These are phyloP conservation scores for Talpa occidentalis DNA, from an alignment of 2,113 vertebrate genomes.

Conservation along the genomic window DNA sequence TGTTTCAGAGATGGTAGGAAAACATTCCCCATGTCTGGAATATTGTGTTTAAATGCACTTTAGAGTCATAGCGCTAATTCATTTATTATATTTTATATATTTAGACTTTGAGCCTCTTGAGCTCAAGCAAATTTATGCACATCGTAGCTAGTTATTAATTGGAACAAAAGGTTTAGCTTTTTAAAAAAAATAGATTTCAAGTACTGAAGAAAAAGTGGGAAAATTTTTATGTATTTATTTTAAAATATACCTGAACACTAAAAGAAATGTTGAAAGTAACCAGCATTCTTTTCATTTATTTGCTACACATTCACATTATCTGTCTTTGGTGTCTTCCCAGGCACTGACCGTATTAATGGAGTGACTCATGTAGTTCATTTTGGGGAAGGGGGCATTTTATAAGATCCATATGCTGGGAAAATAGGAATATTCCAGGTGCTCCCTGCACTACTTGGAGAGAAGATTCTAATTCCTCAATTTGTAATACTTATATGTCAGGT, in stretches of 20 bases:
- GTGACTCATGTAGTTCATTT: neutral
- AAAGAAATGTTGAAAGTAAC: neutral
- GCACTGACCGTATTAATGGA: neutral
- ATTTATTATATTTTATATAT: slow-evolving; percentile 46
- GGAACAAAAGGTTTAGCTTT: slow-evolving; percentile 47
- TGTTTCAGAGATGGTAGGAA: slow-evolving; percentile 7
- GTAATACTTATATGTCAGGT: neutral
- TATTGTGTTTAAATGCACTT: slow-evolving; percentile 18
- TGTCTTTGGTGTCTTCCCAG: neutral
- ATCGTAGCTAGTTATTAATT: slow-evolving; percentile 55
- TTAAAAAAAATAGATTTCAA: slow-evolving; percentile 34
- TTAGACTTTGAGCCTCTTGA: slow-evolving; percentile 59
- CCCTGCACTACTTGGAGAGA: neutral
- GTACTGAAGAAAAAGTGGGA: slow-evolving; percentile 40
- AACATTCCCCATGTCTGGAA: neutral
- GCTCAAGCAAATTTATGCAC: slow-evolving; percentile 59
- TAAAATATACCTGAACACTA: neutral
- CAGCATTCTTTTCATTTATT: neutral
- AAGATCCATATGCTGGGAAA: neutral
- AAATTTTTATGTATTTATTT: slow-evolving; percentile 23
- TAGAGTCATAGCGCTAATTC: slow-evolving; percentile 1
- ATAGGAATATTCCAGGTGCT: neutral
- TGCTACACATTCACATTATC: neutral
- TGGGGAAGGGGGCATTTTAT: neutral
- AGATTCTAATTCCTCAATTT: neutral